Evolutionary conservation across 1,140 invertebrate genomes (phyloP), one percentile per base, ranked within the genome.

Genomic region (Pararge aegeria): DNA sequence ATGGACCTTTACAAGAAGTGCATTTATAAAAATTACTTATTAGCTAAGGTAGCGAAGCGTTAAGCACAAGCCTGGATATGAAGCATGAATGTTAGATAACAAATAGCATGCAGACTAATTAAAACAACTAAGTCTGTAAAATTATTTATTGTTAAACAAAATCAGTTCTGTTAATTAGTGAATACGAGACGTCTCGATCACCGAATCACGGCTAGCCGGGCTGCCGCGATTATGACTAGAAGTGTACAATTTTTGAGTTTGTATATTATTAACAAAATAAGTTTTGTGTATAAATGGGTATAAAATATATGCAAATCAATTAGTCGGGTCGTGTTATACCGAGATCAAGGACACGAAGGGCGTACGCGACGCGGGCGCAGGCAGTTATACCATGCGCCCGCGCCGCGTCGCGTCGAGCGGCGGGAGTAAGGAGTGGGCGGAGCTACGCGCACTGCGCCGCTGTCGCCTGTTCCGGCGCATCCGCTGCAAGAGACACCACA

Each of bases 401-500:
- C 81, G 83, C 75, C 80, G 78, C 75, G 76, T 71, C 70, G 73
- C 69, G 62, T 65, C 73, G 70, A n/a, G 64, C 62, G 55, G 61
- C 62, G 62, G 64, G 49, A 51, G 49, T 66, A 59, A 70, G 51
- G 61, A 48, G 67, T 50, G 63, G 55, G 68, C 68, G 69, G 81
- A 75, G 78, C 87, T 89, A 90, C 81, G 90, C 88, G 87, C 88
- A 89, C 87, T 90, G 86, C 90, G 89, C 88, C 87, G 87, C 87
- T 78, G 87, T 79, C 75, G 87, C 87, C 79, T 89, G 81, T 89
- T 90, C 79, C 82, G 79, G 80, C 85, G 80, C 77, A 78, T 76
- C 83, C 89, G 87, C 90, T 91, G 90, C 78, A 91, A 91, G 87
- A 91, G 87, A 91, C 90, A 90, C 87, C 85, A 89, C 87, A 89